Base-by-base conservation (phyloP, 1,140 invertebrate genomes). In the Dendroctonus ponderosae region DNA sequence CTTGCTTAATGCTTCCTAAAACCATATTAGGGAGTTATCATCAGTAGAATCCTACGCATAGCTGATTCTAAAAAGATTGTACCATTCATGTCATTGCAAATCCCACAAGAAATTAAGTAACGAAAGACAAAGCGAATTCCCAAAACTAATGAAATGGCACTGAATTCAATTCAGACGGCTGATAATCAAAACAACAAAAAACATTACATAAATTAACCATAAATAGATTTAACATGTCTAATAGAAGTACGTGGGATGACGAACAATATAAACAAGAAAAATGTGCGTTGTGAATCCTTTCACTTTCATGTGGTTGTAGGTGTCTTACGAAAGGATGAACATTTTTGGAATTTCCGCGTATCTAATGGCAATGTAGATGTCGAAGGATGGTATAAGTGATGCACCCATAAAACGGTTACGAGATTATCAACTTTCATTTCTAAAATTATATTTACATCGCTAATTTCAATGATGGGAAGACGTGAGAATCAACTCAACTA, bases 391-490 rank as follows among this genome's bases (percentile, higher is more conserved):
- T 62, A 52, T 42, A 52, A 62, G n/a, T 63, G 51, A 63, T 63
- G 62, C 62, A 63, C 62, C 62, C 62, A 63, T 63, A 63, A 63
- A 63, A 56, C 41, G n/a, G 62, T 63, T 63, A 56, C 62, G 62
- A 63, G 62, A 63, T 46, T 48, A 48, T 63, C 62, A 48, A 63
- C 62, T 63, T 63, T 63, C 62, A 56, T 63, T 63, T 62, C 60
- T 52, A 62, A 62, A 52, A 62, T 38, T 52, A 61, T 40, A 59
- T 62, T 62, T 62, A 52, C 46, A 62, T 39, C 52, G 52, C 62
- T 63, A 63, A 54, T 54, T 48, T 56, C 42, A 63, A 51, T 63
- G 62, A 14, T 48, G 53, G 37, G 57, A 56, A 39, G 8, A 56
- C 37, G 40, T 14, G 40, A 11, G 9, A 7, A 56, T 40, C n/a